phyloP scores from a whole-genome alignment of 2,888 invertebrate genomes.

The Timema cristinae region DNA sequence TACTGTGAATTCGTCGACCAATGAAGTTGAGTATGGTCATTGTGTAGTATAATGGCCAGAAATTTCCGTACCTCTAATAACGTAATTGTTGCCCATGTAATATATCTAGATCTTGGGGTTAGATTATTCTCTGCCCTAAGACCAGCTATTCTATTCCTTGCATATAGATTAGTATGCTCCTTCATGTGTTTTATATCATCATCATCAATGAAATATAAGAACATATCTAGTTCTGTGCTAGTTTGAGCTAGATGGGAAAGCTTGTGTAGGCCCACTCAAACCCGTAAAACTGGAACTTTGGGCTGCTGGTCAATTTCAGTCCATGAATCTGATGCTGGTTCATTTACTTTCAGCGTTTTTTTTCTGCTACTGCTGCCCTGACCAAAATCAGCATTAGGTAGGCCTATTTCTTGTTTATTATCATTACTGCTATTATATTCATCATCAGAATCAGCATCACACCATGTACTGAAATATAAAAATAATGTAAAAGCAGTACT shows the following conservation, averaged over 20 bases:
- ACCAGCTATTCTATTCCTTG: background rate
- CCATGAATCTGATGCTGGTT: background rate
- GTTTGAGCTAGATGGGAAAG: background rate
- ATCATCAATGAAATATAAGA: background rate
- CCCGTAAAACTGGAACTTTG: background rate
- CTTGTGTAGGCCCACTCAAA: background rate
- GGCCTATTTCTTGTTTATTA: too few relatives aligned
- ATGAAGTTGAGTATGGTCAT: background rate
- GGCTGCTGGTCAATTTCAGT: too few relatives aligned
- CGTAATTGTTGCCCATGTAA: background rate
- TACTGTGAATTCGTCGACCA: too few relatives aligned
- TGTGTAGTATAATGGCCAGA: background rate
- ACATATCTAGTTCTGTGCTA: background rate
- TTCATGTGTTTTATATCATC: background rate
- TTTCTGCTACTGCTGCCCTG: too few relatives aligned
- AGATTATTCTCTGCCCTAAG: background rate
- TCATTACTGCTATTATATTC: too few relatives aligned
- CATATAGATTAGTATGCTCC: background rate
- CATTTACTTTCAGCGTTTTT: too few relatives aligned
- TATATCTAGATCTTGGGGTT: background rate
- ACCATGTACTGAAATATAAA: too few relatives aligned
- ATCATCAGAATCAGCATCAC: too few relatives aligned
- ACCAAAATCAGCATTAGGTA: too few relatives aligned
- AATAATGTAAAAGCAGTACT: too few relatives aligned
- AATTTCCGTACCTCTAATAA: background rate